phyloP scores from a whole-genome alignment of 53 echinoderm and acorn worm species.

The Temnopleurus reevesii region DNA sequence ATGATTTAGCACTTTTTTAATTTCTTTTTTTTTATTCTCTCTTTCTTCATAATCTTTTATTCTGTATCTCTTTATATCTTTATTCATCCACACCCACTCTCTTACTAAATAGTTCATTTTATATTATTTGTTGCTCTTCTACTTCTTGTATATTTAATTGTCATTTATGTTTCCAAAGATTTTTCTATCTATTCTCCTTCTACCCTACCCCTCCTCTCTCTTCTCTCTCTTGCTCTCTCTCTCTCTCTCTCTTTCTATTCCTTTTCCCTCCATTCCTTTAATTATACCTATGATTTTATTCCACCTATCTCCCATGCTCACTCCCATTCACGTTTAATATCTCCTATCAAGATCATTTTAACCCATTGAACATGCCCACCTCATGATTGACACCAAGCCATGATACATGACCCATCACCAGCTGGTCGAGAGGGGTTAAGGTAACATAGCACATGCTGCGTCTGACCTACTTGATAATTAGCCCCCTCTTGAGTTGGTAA shows the following conservation, averaged over 20 bases:
- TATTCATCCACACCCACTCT: no score
- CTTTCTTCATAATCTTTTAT: no score
- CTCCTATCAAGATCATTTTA: background rate
- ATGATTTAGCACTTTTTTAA: no score
- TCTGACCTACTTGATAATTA: slow-evolving; percentile 36
- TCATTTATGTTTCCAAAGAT: no score
- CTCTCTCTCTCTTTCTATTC: background rate
- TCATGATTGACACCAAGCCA: background rate
- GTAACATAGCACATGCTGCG: background rate
- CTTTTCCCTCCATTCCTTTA: background rate
- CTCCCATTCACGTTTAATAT: background rate
- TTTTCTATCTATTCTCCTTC: background rate
- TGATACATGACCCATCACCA: background rate
- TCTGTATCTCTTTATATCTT: no score
- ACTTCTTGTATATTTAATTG: no score
- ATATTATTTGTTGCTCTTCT: no score
- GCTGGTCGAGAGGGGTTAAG: background rate
- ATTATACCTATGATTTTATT: background rate
- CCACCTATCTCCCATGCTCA: background rate
- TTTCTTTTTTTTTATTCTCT: no score
- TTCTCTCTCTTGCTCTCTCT: background rate
- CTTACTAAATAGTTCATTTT: no score
- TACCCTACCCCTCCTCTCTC: background rate
- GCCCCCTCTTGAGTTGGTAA: slow-evolving; percentile 45
- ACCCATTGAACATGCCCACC: background rate